Base-by-base conservation (phyloP, 2,113 vertebrate species). In the Penelope pileata region DNA sequence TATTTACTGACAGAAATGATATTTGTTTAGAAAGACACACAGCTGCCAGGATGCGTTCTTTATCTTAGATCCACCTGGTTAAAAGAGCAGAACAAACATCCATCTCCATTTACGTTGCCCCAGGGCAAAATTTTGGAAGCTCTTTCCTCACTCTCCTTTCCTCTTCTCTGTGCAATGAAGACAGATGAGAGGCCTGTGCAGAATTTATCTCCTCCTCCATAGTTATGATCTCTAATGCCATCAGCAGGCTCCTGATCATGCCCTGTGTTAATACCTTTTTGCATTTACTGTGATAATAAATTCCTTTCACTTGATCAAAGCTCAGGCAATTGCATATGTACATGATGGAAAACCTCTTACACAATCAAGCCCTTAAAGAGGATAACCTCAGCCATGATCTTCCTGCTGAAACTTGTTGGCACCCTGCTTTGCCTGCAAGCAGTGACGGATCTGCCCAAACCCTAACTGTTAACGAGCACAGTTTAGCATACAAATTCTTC, bases 321-420 rank as follows among this genome's bases (percentile, higher is more conserved):
- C 66, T 94, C 34, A 9, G 60, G 47, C 53, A 75, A 36, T 47
- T 92, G 75, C 78, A 82, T 64, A 21, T 36, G 79, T 74, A 78
- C 38, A 45, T 2, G 92, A 94, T 93, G 48, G 64, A 92, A 97
- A 95, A 91, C 75, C 89, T 93, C 91, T 94, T 90, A 82, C 17
- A 84, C 94, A 97, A 88, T 92, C 79, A 94, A 88, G 45, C 4
- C n/a, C 60, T 94, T 48, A 24, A 53, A 75, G 53, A 51, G 47
- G 42, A 83, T 90, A 87, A 93, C 42, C 47, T 90, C 67, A 80
- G 2, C 54, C n/a, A 16, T 14, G 23, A 88, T 75, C 47, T 64
- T 72, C 54, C 73, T 36, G 23, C 15, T 70, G 72, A 72, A 51
- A 59, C 16, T 75, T 0, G 0, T 6, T 36, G 43, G 23, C 38